Conservation (phyloP, 2,797 vertebrate genomes). For the Phrynocephalus vlangalii region DNA sequence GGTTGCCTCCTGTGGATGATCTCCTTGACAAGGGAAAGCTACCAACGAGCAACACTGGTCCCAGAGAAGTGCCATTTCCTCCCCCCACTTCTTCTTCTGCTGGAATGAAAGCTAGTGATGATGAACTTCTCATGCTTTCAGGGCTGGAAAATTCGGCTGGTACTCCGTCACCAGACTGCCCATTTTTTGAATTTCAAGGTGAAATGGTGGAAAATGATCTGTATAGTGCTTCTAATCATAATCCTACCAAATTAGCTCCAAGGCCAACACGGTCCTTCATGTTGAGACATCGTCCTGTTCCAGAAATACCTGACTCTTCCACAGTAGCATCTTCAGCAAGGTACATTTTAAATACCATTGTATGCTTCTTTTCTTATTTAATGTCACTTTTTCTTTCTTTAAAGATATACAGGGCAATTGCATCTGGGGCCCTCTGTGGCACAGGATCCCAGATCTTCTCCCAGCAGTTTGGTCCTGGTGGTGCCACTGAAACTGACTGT, state of each 20-base stretch:
- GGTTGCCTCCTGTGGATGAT: constrained; percentile 9
- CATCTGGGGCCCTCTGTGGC: too few species aligned
- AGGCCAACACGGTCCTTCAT: constrained; percentile 83
- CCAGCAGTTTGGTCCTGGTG: too few species aligned
- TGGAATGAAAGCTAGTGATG: constrained; percentile 65
- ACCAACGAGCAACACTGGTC: constrained; percentile 52
- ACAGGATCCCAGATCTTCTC: too few species aligned
- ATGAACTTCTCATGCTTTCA: constrained; percentile 32
- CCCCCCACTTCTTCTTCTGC: constrained; percentile 58
- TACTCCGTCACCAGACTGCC: constrained; percentile 23
- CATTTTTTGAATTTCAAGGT: constrained; percentile 74
- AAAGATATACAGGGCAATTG: too few species aligned
- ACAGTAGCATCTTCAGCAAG: constrained; percentile 73
- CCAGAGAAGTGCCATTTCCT: constrained; percentile 2
- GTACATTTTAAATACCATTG: constrained; percentile 73
- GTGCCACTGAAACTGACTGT: too few species aligned
- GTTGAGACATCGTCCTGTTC: constrained; percentile 91
- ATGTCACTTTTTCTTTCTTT: too few species aligned
- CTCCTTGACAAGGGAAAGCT: constrained; percentile 50
- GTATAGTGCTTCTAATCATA: constrained; percentile 73
- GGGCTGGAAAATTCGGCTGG: constrained; percentile 63
- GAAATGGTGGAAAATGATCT: constrained; percentile 92
- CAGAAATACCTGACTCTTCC: constrained; percentile 82
- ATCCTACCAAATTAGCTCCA: constrained; percentile 63
- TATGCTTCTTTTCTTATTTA: neutral